Base-by-base conservation (phyloP, 2,797 vertebrate genomes). In the Salmo trutta region DNA sequence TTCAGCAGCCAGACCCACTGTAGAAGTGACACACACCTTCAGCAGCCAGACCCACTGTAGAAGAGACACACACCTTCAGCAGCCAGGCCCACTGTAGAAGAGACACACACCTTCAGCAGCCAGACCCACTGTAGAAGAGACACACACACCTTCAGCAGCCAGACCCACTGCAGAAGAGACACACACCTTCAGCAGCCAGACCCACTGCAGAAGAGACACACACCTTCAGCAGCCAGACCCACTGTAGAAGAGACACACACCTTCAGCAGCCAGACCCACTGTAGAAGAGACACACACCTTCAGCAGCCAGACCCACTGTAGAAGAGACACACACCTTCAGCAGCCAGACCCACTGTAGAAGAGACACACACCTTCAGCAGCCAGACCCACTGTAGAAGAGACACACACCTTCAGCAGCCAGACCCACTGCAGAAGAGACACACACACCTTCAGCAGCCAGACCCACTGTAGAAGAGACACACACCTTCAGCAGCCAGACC, bases 221-320 rank as follows among this genome's bases (percentile, higher is more conserved):
- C 75, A 54, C 21, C 67, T 31, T 31, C 31, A 33, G 29, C 1
- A 36, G 41, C 10, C 33, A 27, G 47, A 8, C 29, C 47, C 31
- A 36, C 5, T 19, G 65, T 3, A 31, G 41, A 7, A 59, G 14
- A 27, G 16, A 62, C 31, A 33, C 67, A 31, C 29, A 4, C 4
- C 31, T 31, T 31, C 4, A 5, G 31, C 31, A 5, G 31, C 4
- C 4, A 81, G 79, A 3, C 17, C 62, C 16, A 24, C 69, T 81
- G 71, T 77, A 65, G 85, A 83, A 84, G 78, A 76, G 76, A 77
- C 89, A 87, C 90, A 82, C 85, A 31, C 4, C 31, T 31, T 31
- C 31, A 31, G 31, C 4, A 31, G 31, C 4, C 0, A 31, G 31
- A 4, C 4, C 31, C 31, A 31, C 31, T 31, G 31, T 0, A 65